Evolutionary conservation across 2,797 vertebrate species (phyloP).

Genomic region (Micropoecilia bifurca): DNA sequence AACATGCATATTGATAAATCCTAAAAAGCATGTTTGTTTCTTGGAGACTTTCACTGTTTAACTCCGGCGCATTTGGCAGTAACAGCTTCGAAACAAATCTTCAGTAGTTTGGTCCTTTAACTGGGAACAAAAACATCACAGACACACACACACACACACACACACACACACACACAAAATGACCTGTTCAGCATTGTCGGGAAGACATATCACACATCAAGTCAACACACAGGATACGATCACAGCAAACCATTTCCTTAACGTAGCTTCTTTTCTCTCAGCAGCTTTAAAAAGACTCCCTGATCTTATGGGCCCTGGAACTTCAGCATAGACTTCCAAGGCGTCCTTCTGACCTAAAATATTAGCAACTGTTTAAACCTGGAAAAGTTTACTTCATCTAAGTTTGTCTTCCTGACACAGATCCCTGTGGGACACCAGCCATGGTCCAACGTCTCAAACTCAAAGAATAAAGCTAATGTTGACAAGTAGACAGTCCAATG

Average conservation of each 20-base stretch:
- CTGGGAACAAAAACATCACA: conserved; percentile 6
- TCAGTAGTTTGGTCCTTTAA: conserved; percentile 56
- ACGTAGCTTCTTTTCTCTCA: conserved; percentile 1
- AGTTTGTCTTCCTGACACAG: conserved; percentile 31
- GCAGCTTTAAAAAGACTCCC: conserved; percentile 19
- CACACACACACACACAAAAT: conserved; percentile 7
- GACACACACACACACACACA: conserved; percentile 5
- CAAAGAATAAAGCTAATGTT: neutral
- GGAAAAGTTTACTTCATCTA: conserved; percentile 4
- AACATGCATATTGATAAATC: neutral
- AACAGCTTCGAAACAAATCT: conserved; percentile 33
- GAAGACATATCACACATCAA: conserved; percentile 20
- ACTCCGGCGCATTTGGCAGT: conserved; percentile 51
- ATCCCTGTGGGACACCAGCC: conserved; percentile 4
- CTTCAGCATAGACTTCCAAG: neutral
- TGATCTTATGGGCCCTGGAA: neutral
- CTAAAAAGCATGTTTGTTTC: neutral
- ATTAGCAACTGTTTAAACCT: conserved; percentile 2
- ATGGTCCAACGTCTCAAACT: neutral
- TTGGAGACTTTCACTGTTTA: conserved; percentile 3
- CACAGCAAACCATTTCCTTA: conserved; percentile 15
- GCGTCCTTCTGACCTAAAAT: conserved; percentile 28
- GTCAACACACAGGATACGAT: conserved; percentile 13
- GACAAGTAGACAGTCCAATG: conserved; percentile 6
- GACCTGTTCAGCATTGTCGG: conserved; percentile 9